Evolutionary conservation across 2,113 vertebrate species (phyloP), one percentile per base, ranked within the genome.

Genomic region (Passer montanus): DNA sequence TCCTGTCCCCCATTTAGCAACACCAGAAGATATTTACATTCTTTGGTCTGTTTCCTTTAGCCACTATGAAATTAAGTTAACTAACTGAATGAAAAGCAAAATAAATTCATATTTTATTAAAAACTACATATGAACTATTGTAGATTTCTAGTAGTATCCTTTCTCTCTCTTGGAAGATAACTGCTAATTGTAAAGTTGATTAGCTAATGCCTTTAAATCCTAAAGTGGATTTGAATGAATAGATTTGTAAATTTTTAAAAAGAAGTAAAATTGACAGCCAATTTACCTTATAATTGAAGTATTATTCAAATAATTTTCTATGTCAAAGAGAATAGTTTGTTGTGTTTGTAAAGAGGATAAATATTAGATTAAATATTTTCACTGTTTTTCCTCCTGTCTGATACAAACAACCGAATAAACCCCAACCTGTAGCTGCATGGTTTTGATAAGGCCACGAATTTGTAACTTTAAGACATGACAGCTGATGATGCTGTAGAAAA

Each of bases 391-490:
- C 6, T 24, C 20, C 95, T 96, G 95, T 81, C 95, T 98, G 97
- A 97, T 97, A 98, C 96, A 98, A 98, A 98, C 94, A 98, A 95
- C 97, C 98, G 98, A 98, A 99, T 98, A 98, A 98, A 98, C 83
- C 3, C 3, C 98, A 98, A 98, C 97, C 15, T 89, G 35, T 97
- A 98, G 97, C 96, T 98, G 98, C 97, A 95, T 96, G 97, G 95
- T 98, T 98, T 95, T 84, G 96, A 96, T 98, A 98, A 98, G 98
- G 97, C 98, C 98, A 98, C 98, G 97, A 98, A 98, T 98, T 97
- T 98, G 92, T 98, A 98, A 98, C 97, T 98, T 98, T 98, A 98
- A 98, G 95, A 94, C 97, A 97, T 98, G 98, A 98, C 97, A 98
- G 98, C 97, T 98, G 97, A 98, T 98, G 95, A 97, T 76, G 82